Conservation (phyloP, 2,888 invertebrate species). For the Atrina japonica region DNA sequence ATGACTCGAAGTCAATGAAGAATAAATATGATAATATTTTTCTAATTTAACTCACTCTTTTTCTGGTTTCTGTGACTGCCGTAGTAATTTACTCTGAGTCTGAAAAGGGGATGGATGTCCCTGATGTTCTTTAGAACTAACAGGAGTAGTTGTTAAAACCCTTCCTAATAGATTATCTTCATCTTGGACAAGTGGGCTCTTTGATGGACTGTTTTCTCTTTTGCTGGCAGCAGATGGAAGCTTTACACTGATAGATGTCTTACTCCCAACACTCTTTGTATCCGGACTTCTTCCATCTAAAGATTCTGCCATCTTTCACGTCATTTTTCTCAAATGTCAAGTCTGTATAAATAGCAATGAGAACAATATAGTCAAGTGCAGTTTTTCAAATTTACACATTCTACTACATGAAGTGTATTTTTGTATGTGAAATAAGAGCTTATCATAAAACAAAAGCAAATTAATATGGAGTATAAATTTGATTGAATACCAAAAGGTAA, state of each 20-base stretch:
- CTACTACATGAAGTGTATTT: no score
- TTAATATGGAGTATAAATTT: no score
- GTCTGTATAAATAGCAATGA: no score
- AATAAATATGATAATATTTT: no score
- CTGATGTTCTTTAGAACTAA: conserved; percentile 45
- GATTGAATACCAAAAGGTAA: no score
- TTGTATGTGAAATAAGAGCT: no score
- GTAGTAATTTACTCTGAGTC: conserved; percentile 39
- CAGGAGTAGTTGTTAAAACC: conserved; percentile 52
- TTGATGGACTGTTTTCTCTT: conserved; percentile 49
- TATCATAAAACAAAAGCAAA: no score
- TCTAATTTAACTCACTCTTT: conserved; percentile 60
- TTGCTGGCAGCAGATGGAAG: conserved; percentile 65
- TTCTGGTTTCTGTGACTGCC: conserved; percentile 56
- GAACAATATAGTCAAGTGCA: no score
- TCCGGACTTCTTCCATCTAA: conserved; percentile 47
- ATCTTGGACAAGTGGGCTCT: conserved; percentile 48
- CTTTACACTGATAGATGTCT: conserved; percentile 73
- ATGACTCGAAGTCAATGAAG: background rate
- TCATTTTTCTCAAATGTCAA: no score
- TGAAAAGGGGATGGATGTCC: background rate
- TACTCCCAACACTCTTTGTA: conserved; percentile 64
- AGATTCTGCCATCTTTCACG: conserved; percentile 22
- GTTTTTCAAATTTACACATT: no score
- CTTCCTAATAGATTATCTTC: conserved; percentile 48